phyloP scores from a whole-genome alignment of 2,888 invertebrate genomes.

The Thecophora atra region DNA sequence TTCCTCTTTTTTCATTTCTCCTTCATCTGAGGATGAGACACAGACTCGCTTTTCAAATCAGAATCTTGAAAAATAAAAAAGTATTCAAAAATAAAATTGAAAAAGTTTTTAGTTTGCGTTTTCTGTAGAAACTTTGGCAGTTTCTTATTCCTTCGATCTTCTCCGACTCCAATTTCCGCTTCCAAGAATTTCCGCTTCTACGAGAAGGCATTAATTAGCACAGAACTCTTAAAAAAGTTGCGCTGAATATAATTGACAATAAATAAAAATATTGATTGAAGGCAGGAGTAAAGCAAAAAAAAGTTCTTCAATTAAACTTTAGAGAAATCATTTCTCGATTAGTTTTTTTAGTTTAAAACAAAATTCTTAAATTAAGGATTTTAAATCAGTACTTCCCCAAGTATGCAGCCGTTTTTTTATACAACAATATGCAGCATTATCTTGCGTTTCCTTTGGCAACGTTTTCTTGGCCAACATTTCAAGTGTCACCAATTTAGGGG shows the following conservation, averaged over 20 bases:
- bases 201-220: not conserved
- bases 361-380: not conserved
- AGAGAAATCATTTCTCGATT: not conserved
- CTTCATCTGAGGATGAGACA: too few species aligned
- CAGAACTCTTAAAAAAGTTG: not conserved
- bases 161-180: not conserved
- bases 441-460: too few species aligned
- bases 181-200: not conserved
- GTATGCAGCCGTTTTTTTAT: too few species aligned
- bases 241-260: not conserved
- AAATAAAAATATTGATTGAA: not conserved
- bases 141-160: not conserved
- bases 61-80: not conserved
- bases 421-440: too few species aligned
- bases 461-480: not conserved
- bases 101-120: not conserved
- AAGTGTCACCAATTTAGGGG: not conserved
- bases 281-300: not conserved
- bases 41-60: not conserved
- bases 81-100: not conserved
- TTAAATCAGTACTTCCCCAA: too few species aligned
- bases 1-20: too few species aligned
- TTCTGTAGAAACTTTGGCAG: slow-evolving; percentile 5
- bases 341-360: slow-evolving; percentile 1
- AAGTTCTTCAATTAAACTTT: too few species aligned